A percentile compares a stretch with the other conserved stretches of the same genome.
Conservation (phyloP, 2,113 vertebrate species). For the Eira barbara region DNA sequence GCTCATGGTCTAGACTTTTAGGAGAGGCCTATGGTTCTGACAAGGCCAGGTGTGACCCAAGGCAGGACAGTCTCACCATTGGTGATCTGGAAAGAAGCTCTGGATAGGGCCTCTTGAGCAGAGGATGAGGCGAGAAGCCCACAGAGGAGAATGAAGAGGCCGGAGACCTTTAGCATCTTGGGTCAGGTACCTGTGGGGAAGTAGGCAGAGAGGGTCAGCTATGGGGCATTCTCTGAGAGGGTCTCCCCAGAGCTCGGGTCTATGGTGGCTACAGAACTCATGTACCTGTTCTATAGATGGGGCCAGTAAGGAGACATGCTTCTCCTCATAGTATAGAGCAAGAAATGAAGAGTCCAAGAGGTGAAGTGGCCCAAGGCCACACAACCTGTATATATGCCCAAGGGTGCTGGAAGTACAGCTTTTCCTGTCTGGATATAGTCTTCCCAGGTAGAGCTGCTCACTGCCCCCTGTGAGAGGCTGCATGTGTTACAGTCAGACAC, state of each 20-base stretch:
- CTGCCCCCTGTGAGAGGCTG: accelerated
- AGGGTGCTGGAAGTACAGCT: neutral
- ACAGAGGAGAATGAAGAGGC: neutral
- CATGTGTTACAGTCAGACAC: accelerated
- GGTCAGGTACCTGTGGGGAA: neutral
- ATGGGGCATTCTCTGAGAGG: neutral
- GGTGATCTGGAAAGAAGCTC: accelerated
- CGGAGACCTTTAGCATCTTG: neutral
- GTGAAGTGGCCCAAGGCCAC: neutral
- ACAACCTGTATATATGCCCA: neutral
- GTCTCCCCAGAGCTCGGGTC: neutral
- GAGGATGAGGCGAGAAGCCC: neutral
- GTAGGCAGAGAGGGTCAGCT: neutral
- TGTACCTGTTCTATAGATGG: neutral
- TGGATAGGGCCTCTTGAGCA: neutral
- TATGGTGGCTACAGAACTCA: neutral
- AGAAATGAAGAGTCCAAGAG: neutral
- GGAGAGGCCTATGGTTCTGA: neutral
- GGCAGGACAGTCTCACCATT: neutral
- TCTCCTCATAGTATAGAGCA: neutral
- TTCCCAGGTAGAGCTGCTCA: neutral
- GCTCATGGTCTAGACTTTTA: neutral
- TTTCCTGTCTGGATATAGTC: neutral
- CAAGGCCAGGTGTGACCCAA: neutral
- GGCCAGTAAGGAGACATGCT: neutral